Conservation (phyloP, 1,140 invertebrate species). For the Anadara kagoshimensis region DNA sequence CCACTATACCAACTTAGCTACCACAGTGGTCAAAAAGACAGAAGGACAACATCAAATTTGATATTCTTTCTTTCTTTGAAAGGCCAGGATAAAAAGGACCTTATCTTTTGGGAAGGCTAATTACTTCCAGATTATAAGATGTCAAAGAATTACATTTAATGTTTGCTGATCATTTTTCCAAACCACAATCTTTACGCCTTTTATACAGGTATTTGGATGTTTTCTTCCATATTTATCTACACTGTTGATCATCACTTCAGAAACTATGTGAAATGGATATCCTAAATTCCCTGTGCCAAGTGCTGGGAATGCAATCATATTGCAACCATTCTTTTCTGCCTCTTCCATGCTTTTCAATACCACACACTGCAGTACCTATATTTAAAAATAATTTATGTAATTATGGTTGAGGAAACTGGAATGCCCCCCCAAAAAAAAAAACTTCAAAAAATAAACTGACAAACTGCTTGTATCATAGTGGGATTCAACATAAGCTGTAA, state of each 20-base stretch:
- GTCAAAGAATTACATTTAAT: slow-evolving; percentile 29
- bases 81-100: no score
- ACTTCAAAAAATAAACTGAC: no score
- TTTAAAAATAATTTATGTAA: no score
- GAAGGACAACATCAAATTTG: no score
- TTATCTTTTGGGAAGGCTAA: not conserved
- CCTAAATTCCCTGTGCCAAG: slow-evolving; percentile 52
- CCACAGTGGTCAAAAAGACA: no score
- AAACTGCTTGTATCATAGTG: no score
- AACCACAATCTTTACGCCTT: slow-evolving; percentile 44
- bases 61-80: no score
- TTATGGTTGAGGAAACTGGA: no score
- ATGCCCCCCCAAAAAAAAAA: no score
- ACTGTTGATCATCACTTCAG: slow-evolving; percentile 41
- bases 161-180: slow-evolving; percentile 37
- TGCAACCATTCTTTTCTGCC: slow-evolving; percentile 17
- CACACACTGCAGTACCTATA: slow-evolving; percentile 19
- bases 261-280: slow-evolving; percentile 41
- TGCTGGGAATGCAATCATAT: slow-evolving; percentile 47
- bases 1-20: no score
- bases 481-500: no score
- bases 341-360: slow-evolving; percentile 19
- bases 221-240: slow-evolving; percentile 27
- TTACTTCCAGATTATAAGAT: not conserved
- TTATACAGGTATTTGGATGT: slow-evolving; percentile 21